A percentile compares a stretch with the other conserved stretches of the same genome.
Evolutionary conservation across 2,797 vertebrate species (phyloP).

Genomic region (Todus mexicanus): DNA sequence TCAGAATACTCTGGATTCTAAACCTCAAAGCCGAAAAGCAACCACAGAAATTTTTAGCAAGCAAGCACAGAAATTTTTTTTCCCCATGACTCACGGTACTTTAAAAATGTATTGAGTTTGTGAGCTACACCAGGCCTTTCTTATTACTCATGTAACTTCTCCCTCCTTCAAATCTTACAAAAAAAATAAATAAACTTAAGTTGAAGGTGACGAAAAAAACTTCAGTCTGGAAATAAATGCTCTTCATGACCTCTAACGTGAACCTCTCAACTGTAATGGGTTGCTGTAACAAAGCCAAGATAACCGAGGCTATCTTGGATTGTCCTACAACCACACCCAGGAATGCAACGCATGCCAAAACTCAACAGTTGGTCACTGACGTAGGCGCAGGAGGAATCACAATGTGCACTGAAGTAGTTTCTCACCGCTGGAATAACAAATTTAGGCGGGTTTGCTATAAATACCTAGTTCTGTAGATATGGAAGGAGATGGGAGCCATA

Average conservation of each 20-base stretch:
- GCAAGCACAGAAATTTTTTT: not conserved
- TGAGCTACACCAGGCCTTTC: not conserved
- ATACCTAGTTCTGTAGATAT: not conserved
- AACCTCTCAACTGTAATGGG: not conserved
- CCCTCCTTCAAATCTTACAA: not conserved
- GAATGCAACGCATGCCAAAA: constrained; percentile 2
- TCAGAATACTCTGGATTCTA: not conserved
- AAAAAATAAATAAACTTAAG: not conserved
- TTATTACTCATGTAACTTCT: not conserved
- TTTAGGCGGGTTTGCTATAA: not conserved
- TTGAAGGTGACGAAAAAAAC: not conserved
- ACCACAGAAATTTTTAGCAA: not conserved
- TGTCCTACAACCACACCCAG: constrained; percentile 45
- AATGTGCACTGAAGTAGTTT: not conserved
- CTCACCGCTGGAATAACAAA: not conserved
- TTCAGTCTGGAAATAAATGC: not conserved
- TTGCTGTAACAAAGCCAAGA: constrained; percentile 27
- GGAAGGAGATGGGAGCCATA: not conserved
- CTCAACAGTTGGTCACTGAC: not conserved
- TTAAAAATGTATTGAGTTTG: not conserved
- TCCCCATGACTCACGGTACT: not conserved
- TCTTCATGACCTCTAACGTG: not conserved
- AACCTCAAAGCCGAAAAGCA: not conserved
- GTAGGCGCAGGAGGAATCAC: not conserved
- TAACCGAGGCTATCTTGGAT: not conserved